A percentile compares a stretch with the other conserved stretches of the same genome.
Conservation (phyloP, 1,140 invertebrate species). For the Hesperophylax magnus region DNA sequence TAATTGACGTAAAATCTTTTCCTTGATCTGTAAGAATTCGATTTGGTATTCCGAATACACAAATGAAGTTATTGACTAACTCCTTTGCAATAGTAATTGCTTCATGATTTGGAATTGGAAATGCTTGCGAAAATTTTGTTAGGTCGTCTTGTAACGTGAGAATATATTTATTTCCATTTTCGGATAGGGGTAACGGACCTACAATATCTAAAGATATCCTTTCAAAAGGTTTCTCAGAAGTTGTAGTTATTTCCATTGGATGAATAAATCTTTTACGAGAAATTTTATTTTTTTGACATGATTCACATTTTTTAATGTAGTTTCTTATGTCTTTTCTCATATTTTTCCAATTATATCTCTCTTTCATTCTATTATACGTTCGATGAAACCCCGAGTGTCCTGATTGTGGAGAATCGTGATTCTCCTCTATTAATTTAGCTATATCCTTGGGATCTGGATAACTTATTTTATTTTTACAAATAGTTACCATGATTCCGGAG, state of each 20-base stretch:
- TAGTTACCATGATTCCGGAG: too few species aligned
- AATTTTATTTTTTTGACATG: slow-evolving; percentile 16
- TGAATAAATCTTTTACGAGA: not conserved
- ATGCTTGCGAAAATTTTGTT: not conserved
- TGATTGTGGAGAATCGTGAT: too few species aligned
- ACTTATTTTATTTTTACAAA: too few species aligned
- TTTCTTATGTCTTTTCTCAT: too few species aligned
- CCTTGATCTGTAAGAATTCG: not conserved
- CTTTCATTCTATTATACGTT: too few species aligned
- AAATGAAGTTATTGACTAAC: not conserved
- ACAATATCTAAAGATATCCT: not conserved
- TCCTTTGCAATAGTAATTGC: not conserved
- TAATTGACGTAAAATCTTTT: too few species aligned
- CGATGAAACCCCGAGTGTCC: too few species aligned
- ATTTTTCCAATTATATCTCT: too few species aligned
- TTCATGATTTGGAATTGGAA: slow-evolving; percentile 1
- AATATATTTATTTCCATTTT: slow-evolving; percentile 5
- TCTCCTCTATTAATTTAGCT: too few species aligned
- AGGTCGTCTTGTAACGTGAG: not conserved
- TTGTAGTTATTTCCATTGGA: slow-evolving; percentile 1
- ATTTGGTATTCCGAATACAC: not conserved
- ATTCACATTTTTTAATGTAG: too few species aligned
- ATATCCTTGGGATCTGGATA: too few species aligned
- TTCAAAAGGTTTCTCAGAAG: not conserved
- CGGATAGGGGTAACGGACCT: not conserved